Evolutionary conservation across 1,140 invertebrate species (phyloP).

Genomic region (Bombus superbus): DNA sequence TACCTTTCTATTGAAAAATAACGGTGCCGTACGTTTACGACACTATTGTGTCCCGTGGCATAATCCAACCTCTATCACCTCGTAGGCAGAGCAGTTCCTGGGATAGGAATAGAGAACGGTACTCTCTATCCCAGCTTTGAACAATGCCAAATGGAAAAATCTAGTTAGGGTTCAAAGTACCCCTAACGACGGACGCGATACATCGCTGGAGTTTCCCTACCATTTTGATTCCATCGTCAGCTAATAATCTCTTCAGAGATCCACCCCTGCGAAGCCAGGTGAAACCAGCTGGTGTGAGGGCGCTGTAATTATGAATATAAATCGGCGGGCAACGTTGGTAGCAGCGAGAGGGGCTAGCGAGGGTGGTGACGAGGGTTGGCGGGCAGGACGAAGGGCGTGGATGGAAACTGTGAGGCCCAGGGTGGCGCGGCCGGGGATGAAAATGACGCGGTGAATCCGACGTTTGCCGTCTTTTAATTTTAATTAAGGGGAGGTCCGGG

Average conservation of each 20-base stretch:
- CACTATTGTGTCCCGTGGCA: too few species aligned
- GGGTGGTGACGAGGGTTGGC: slow-evolving; percentile 20
- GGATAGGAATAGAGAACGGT: not conserved
- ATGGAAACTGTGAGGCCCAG: slow-evolving; percentile 43
- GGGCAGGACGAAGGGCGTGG: slow-evolving; percentile 12
- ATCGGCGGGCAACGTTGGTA: slow-evolving; percentile 72
- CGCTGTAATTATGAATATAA: slow-evolving; percentile 82
- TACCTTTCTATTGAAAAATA: too few species aligned
- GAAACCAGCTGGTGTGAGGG: slow-evolving; percentile 61
- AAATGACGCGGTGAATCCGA: slow-evolving; percentile 71
- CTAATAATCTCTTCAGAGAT: slow-evolving; percentile 75
- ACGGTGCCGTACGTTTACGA: too few species aligned
- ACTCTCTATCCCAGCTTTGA: not conserved
- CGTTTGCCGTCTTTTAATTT: slow-evolving; percentile 81
- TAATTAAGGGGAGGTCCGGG: slow-evolving; percentile 78
- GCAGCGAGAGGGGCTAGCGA: slow-evolving; percentile 26
- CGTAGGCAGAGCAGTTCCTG: too few species aligned
- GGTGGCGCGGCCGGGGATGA: slow-evolving; percentile 63
- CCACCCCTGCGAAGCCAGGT: slow-evolving; percentile 68
- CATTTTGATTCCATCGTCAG: slow-evolving; percentile 74
- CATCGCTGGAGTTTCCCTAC: slow-evolving; percentile 63
- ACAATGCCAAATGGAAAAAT: slow-evolving; percentile 50
- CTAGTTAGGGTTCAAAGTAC: slow-evolving; percentile 41
- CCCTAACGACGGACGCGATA: slow-evolving; percentile 41
- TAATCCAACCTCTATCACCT: too few species aligned